Evolutionary conservation across 2,113 vertebrate species (phyloP), one percentile per base, ranked within the genome.

Genomic region (Struthio camelus): DNA sequence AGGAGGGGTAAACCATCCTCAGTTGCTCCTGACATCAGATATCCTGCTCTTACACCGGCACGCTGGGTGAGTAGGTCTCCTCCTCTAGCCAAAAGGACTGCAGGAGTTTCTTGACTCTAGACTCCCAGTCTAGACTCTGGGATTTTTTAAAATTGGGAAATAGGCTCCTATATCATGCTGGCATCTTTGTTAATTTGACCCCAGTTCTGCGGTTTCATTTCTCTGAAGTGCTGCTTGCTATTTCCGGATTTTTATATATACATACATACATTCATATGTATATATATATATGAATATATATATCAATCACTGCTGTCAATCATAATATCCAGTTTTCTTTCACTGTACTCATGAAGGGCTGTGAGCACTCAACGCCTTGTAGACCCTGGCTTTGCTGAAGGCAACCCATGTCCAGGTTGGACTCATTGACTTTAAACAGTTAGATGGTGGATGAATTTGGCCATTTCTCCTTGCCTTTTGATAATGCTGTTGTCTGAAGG

Each of bases 11-110:
- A 22, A 61, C 5, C 38, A 36, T 22, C 11, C 14, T 88, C 48
- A n/a, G 0, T 32, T 76, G 34, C 62, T 50, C 3, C 70, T n/a
- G 48, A 5, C 36, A 64, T 11, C 40, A 76, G 23, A 36, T 5
- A n/a, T n/a, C 18, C 40, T 67, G 16, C 28, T 38, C 62, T n/a
- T 22, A 10, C 19, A 0, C 5, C 32, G 32, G 17, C 24, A 11
- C 0, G 3, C 14, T 12, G 18, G 48, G n/a, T 0, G 0, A 58
- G 36, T 27, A 53, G 14, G 24, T 79, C 56, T 79, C 70, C 18
- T 69, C 38, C n/a, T 40, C 77, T 4, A n/a, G 18, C 16, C 65
- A 50, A 40, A 46, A 71, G 4, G 27, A 66, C 9, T 2, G 2
- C 50, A 50, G 62, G 58, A 75, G 17, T 1, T 53, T 72, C 44